Conservation (phyloP, 2,113 vertebrate genomes). For the Thymallus thymallus region DNA sequence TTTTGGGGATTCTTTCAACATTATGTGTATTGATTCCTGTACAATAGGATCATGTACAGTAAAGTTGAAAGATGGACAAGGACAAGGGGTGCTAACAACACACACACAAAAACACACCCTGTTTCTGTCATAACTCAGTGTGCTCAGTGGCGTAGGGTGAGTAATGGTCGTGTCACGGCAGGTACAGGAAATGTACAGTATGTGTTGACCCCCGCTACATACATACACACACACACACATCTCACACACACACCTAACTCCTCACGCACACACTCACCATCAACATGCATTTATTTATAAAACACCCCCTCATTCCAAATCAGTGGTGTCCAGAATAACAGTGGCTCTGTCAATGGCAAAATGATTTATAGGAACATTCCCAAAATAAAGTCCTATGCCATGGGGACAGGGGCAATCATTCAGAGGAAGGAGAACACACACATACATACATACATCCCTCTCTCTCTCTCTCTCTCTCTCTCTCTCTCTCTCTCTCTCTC, state of each 20-base stretch:
- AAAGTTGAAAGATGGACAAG: conserved; percentile 56
- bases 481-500: background rate
- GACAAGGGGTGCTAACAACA: conserved; percentile 42
- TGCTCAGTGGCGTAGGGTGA: conserved; percentile 67
- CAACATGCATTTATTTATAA: conserved; percentile 71
- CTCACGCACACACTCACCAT: conserved; percentile 38
- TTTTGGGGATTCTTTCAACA: too few species aligned
- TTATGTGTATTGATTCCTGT: too few species aligned
- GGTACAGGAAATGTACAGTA: conserved; percentile 48
- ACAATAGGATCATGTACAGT: too few species aligned
- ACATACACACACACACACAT: conserved; percentile 19
- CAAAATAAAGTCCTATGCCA: conserved; percentile 63
- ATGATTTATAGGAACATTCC: conserved; percentile 79
- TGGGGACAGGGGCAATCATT: conserved; percentile 15
- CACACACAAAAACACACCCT: conserved; percentile 13
- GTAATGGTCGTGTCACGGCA: conserved; percentile 75
- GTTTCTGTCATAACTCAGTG: conserved; percentile 74
- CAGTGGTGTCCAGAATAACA: conserved; percentile 68
- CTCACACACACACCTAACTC: conserved; percentile 23
- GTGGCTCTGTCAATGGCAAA: conserved; percentile 74
- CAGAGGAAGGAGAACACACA: conserved; percentile 35
- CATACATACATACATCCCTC: conserved; percentile 33
- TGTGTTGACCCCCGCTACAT: conserved; percentile 28
- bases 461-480: background rate
- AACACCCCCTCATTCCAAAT: conserved; percentile 68